These are phyloP conservation scores for Eucidaris tribuloides DNA, from an alignment of 35 echinoderm and acorn worm species.

Conservation along the genomic window DNA sequence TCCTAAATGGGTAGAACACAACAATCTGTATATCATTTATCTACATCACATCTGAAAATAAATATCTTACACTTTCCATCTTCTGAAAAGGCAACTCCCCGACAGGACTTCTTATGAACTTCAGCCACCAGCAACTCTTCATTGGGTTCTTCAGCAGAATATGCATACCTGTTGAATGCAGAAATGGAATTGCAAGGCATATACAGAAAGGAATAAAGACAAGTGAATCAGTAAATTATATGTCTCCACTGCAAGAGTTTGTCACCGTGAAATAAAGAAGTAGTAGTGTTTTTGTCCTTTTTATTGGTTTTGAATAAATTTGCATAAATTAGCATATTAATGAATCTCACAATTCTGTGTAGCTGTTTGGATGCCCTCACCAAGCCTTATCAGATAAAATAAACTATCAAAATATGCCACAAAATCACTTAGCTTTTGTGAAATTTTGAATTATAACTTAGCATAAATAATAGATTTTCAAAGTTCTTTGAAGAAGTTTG, in stretches of 20 bases:
- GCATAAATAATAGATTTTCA: no score
- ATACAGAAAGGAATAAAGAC: background rate
- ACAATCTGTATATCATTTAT: background rate
- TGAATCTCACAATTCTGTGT: no score
- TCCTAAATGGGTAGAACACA: background rate
- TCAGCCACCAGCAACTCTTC: constrained; percentile 31
- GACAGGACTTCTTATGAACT: constrained; percentile 79
- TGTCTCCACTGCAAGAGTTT: background rate
- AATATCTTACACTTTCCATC: constrained; percentile 78
- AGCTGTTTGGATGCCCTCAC: no score
- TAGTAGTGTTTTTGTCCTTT: background rate
- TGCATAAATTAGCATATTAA: no score
- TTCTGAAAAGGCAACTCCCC: constrained; percentile 72
- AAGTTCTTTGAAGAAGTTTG: no score
- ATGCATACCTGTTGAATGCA: constrained; percentile 52
- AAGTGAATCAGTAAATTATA: no score
- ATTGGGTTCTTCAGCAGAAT: constrained; percentile 49
- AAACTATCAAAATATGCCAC: no score
- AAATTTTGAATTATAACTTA: background rate
- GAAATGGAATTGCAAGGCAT: background rate
- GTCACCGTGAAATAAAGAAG: background rate
- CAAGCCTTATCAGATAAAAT: no score
- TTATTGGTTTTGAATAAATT: no score
- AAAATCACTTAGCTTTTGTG: background rate
- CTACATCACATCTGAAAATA: background rate